phyloP scores from a whole-genome alignment of 2,888 invertebrate species.

The Dinocampus coccinellae region DNA sequence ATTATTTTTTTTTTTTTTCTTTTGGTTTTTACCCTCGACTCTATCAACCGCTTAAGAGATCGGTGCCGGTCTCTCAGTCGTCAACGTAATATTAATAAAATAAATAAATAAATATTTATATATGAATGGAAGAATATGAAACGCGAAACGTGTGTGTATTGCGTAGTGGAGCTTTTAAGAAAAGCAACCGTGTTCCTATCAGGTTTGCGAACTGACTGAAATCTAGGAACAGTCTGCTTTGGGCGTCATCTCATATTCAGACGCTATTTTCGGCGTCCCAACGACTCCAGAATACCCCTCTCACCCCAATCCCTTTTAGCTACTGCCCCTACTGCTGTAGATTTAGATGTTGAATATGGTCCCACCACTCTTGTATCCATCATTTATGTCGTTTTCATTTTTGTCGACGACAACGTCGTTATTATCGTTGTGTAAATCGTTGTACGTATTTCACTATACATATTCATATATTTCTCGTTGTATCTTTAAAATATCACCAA shows the following conservation, averaged over 20 bases:
- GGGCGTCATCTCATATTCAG: constrained; percentile 68
- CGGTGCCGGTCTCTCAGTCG: background rate
- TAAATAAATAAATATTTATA: background rate
- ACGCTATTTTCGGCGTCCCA: constrained; percentile 69
- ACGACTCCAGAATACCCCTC: constrained; percentile 64
- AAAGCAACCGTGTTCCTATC: constrained; percentile 58
- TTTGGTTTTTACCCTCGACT: background rate
- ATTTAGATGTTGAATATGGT: constrained; percentile 36
- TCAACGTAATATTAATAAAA: background rate
- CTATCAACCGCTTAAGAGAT: background rate
- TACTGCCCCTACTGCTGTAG: constrained; percentile 38
- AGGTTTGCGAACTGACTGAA: constrained; percentile 70
- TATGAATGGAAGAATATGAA: background rate
- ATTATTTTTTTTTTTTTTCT: background rate
- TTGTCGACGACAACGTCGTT: constrained; percentile 39
- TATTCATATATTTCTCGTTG: no score
- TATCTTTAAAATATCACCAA: constrained; percentile 27
- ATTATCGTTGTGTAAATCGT: constrained; percentile 37
- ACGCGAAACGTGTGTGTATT: constrained; percentile 1
- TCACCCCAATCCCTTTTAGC: constrained; percentile 28
- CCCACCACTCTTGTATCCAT: constrained; percentile 38
- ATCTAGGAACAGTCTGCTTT: constrained; percentile 67
- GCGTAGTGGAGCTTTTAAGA: constrained; percentile 24
- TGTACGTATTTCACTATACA: no score
- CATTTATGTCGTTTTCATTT: constrained; percentile 25